Evolutionary conservation across 2,797 vertebrate genomes (phyloP), one percentile per base, ranked within the genome.

Genomic region (Florisuga fusca): DNA sequence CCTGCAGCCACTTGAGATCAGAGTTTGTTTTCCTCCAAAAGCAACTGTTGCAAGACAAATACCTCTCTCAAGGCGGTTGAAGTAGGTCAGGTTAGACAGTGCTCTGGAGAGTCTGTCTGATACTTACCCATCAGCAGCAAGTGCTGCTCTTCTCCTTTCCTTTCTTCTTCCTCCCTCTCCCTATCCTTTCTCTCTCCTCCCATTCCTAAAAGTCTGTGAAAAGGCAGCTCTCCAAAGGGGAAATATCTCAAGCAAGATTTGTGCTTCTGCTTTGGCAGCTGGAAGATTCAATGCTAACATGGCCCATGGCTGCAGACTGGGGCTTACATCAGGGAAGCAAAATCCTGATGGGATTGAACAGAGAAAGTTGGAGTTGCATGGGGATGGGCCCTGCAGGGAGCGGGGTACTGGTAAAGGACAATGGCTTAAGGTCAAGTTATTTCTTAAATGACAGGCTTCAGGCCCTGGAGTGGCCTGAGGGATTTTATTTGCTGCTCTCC

Each of bases 11-110:
- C 93, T 95, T 25, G 79, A 93, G 92, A 96, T 92, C 96, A 89
- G 26, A 34, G 74, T 88, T 96, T 89, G 82, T 94, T 97, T 97
- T 95, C 84, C 90, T 96, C 95, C 95, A 95, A 74, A 93, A 91
- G 76, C 87, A 96, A 76, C 93, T 94, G 87, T 92, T 96, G 84
- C 79, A 93, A 97, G 95, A 97, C 92, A 96, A 95, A 97, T 43
- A 80, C 76, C 78, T 96, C 89, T 90, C 77, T 89, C 58, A 80
- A 95, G 34, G 15, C 18, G 23, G 89, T 2, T 95, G 93, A 97
- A 97, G 76, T 96, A 94, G 96, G 95, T 94, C 92, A 91, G 73
- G 4, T 93, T 66, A 76, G 79, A 54, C 75, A 75, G 67, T 48
- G 75, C 92, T 90, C 62, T 55, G 89, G 38, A 92, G 63, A 95